Conservation (phyloP, 2,888 invertebrate genomes). For the Diarsia rubi region DNA sequence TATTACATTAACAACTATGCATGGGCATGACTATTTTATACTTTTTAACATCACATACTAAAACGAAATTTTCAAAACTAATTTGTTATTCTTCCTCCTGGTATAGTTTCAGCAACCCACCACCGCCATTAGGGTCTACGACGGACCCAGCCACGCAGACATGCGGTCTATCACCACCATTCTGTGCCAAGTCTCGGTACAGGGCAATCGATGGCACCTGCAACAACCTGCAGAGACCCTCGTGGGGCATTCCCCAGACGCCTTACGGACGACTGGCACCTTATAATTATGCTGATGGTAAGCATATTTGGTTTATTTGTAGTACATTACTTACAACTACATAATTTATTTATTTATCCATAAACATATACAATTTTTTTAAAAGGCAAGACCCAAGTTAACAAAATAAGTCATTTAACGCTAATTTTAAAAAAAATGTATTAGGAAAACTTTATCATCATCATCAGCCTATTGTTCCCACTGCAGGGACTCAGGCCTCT, state of each 20-base stretch:
- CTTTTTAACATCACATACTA: background rate
- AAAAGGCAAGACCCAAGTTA: too few relatives aligned
- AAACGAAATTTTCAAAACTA: background rate
- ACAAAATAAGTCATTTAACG: too few relatives aligned
- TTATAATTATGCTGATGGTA: conserved; percentile 93
- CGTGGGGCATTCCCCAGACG: conserved; percentile 95
- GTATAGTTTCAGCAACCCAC: conserved; percentile 86
- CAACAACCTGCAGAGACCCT: conserved; percentile 96
- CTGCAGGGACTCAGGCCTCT: too few relatives aligned
- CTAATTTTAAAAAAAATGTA: too few relatives aligned
- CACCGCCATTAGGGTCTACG: conserved; percentile 82
- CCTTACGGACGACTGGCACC: conserved; percentile 92
- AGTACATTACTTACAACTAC: background rate
- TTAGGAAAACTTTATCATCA: background rate
- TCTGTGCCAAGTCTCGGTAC: conserved; percentile 92
- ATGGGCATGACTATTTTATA: background rate
- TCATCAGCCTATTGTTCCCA: too few relatives aligned
- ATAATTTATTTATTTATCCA: too few relatives aligned
- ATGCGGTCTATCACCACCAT: conserved; percentile 87
- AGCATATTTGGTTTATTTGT: conserved; percentile 61
- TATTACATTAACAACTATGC: background rate
- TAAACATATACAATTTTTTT: too few relatives aligned
- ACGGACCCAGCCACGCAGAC: conserved; percentile 86
- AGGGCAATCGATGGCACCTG: conserved; percentile 97
- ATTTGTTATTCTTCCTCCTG: background rate